Base-by-base conservation (phyloP, 2,797 vertebrate species). In the Fringilla coelebs region DNA sequence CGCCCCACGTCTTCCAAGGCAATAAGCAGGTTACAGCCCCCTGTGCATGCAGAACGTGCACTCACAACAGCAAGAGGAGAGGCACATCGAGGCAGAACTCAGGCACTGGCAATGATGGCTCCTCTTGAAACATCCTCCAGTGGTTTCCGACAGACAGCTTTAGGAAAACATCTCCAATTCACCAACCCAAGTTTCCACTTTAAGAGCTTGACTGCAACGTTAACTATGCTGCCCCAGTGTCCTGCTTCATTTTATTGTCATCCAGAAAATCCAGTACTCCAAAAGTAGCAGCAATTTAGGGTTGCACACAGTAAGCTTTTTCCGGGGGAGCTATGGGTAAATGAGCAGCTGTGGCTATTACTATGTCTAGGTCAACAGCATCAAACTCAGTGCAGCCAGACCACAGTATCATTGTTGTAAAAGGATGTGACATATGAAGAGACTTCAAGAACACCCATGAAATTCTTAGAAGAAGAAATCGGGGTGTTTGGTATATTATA, bases 221-320 rank as follows among this genome's bases (percentile, higher is more conserved):
- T 93, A 85, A 91, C 84, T 65, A 72, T 67, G 68, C 52, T 88
- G 83, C 51, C 62, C 46, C 72, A 18, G 40, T 29, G 28, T 79
- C 58, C 84, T 76, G 26, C 38, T 89, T 96, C 75, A 78, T 90
- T 94, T 93, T 86, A 88, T 11, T 51, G 48, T 67, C 91, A 72
- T 68, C 58, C 90, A 63, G 54, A 94, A 90, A 82, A 89, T 18
- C 31, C 22, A 26, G 41, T 12, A 5, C 28, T 70, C 62, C 51
- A 54, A 94, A 84, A 90, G 61, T 93, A 95, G 36, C 94, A 91
- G 85, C 77, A 88, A 29, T 84, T 96, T 93, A 85, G 84, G 48
- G 32, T 25, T 95, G 80, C 34, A 94, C 61, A 87, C 48, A 84
- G 87, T 65, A n/a, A 55, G 17, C 3, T 5, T 32, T 49, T 49